These are phyloP conservation scores for Smittia sp. DNA, from an alignment of 2,888 invertebrate genomes.

Conservation along the genomic window DNA sequence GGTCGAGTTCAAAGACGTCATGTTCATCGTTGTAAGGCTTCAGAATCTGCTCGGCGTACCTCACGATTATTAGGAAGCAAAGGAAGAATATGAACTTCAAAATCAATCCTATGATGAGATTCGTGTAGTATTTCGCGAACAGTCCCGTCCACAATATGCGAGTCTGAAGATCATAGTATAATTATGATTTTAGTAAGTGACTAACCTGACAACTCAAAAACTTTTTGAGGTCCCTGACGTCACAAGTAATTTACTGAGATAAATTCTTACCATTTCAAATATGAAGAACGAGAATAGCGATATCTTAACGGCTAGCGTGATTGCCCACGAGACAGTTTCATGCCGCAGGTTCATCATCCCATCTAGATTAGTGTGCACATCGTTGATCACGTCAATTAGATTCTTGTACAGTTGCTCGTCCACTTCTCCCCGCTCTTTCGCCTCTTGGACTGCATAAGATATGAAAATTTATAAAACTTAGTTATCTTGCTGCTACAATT, in stretches of 20 bases:
- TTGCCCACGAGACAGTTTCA: not conserved
- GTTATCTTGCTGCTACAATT: too few species aligned
- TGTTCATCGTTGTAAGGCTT: slow-evolving; percentile 11
- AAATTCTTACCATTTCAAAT: not conserved
- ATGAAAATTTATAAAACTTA: too few species aligned
- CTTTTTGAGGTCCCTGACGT: too few species aligned
- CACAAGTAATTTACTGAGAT: too few species aligned
- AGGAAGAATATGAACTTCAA: not conserved
- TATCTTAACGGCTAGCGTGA: not conserved
- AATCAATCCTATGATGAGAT: not conserved
- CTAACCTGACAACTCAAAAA: too few species aligned
- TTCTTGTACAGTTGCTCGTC: not conserved
- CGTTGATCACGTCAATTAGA: not conserved
- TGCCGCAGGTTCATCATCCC: not conserved
- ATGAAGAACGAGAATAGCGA: not conserved
- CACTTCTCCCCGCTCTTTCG: not conserved
- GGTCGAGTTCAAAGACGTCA: not conserved
- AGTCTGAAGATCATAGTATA: not conserved
- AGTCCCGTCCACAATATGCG: not conserved
- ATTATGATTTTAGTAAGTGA: too few species aligned
- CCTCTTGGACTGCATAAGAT: not conserved
- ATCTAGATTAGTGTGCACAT: not conserved
- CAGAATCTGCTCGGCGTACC: not conserved
- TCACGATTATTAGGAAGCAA: not conserved
- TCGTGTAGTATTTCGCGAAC: not conserved